phyloP scores from a whole-genome alignment of 2,113 vertebrate species.

The Spea bombifrons region DNA sequence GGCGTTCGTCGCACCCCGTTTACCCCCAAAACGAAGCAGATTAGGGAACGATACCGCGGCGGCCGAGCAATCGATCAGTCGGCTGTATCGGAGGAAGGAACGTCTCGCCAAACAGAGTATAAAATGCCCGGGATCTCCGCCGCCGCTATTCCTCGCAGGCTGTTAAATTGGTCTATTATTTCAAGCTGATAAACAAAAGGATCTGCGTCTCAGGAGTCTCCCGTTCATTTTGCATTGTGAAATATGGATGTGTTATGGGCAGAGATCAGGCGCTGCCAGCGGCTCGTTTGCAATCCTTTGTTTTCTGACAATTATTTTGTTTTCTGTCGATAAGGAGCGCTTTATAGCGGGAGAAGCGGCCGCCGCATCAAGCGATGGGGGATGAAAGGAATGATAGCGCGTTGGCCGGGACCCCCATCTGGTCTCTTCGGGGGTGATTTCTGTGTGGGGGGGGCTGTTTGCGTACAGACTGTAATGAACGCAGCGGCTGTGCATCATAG shows the following conservation, averaged over 20 bases:
- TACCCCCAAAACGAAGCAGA: conserved; percentile 35
- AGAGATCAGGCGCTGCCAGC: conserved; percentile 22
- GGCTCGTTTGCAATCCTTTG: conserved; percentile 31
- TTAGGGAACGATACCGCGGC: conserved; percentile 26
- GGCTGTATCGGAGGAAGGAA: conserved; percentile 32
- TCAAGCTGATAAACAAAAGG: conserved; percentile 43
- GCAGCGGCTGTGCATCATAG: too few relatives aligned
- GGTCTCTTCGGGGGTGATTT: too few relatives aligned
- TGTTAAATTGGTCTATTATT: conserved; percentile 42
- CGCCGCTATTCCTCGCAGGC: conserved; percentile 24
- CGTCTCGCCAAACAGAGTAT: conserved; percentile 9
- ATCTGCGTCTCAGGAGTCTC: conserved; percentile 5
- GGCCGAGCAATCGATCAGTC: conserved; percentile 17
- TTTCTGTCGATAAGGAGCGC: conserved; percentile 4
- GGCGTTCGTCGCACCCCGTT: too few relatives aligned
- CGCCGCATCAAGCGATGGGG: too few relatives aligned
- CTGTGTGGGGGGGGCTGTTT: too few relatives aligned
- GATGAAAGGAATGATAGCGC: too few relatives aligned
- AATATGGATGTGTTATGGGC: conserved; percentile 27
- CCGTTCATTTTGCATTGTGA: conserved; percentile 37
- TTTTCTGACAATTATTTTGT: conserved; percentile 29
- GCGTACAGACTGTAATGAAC: too few relatives aligned
- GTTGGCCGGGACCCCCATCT: too few relatives aligned
- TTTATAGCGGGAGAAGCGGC: background rate
- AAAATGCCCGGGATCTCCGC: conserved; percentile 32